Conservation (phyloP, 2,888 invertebrate genomes). For the Hylaea fasciaria region DNA sequence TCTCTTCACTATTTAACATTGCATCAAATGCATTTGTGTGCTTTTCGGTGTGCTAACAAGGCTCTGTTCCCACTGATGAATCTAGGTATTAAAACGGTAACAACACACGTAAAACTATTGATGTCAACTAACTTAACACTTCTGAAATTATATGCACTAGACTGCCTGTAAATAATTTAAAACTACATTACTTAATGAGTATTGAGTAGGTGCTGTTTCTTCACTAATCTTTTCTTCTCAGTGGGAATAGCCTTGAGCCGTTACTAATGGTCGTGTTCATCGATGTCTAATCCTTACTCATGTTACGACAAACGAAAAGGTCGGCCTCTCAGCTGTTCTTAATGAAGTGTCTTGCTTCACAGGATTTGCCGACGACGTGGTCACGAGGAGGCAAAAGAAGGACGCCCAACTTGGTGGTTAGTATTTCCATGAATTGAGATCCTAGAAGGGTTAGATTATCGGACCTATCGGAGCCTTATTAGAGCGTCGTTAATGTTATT, state of each 20-base stretch:
- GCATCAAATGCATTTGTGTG: slow-evolving; percentile 56
- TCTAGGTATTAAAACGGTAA: neutral
- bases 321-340: neutral
- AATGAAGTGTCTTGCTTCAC: slow-evolving; percentile 45
- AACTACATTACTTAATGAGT: slow-evolving; percentile 1
- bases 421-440: slow-evolving; percentile 37
- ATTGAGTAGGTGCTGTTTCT: neutral
- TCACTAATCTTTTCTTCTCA: slow-evolving; percentile 8
- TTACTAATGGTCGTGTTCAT: slow-evolving; percentile 59
- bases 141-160: neutral
- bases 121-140: slow-evolving; percentile 10
- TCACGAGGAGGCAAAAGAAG: slow-evolving; percentile 82
- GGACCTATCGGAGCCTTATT: too few relatives aligned
- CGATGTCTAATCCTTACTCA: slow-evolving; percentile 58
- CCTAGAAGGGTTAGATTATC: neutral
- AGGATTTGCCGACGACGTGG: slow-evolving; percentile 84
- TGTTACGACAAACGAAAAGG: neutral
- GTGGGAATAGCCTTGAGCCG: slow-evolving; percentile 29
- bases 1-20: slow-evolving; percentile 31
- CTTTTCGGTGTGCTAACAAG: slow-evolving; percentile 80
- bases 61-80: slow-evolving; percentile 49
- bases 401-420: slow-evolving; percentile 82
- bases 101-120: neutral
- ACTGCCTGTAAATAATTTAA: neutral
- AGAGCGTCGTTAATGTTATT: neutral